These are phyloP conservation scores for Macrotus californicus DNA, from an alignment of 2,113 vertebrate genomes.

Conservation along the genomic window DNA sequence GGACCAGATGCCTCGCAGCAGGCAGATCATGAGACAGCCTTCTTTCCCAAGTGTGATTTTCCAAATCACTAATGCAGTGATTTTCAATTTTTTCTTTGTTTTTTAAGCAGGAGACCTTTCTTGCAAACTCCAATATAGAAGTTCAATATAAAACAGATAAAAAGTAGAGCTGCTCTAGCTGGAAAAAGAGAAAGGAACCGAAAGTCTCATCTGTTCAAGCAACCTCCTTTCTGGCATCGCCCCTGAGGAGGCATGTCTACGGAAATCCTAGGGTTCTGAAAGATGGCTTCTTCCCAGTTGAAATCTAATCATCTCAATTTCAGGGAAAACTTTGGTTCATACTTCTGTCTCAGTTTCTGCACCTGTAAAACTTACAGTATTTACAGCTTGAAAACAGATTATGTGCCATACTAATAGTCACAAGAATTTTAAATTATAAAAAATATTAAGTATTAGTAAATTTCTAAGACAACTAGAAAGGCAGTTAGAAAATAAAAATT, in stretches of 20 bases:
- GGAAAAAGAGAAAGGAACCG: not conserved
- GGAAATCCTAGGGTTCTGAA: conserved; percentile 3
- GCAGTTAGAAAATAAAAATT: not conserved
- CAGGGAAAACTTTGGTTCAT: not conserved
- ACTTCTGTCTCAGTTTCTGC: not conserved
- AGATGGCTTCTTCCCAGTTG: not conserved
- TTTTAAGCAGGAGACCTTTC: not conserved
- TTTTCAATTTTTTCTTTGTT: not conserved
- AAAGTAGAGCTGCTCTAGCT: not conserved
- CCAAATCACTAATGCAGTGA: not conserved
- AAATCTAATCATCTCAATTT: not conserved
- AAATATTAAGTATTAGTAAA: conserved; percentile 30
- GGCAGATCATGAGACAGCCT: not conserved
- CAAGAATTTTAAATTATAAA: not conserved
- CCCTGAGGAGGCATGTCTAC: not conserved
- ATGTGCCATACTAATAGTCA: not conserved
- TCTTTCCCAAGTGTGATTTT: not conserved
- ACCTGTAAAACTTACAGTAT: not conserved
- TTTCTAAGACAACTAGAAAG: conserved; percentile 28
- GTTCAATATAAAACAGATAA: conserved; percentile 31
- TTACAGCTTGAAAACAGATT: not conserved
- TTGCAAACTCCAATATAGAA: conserved; percentile 33
- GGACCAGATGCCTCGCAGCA: not conserved
- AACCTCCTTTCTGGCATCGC: not conserved
- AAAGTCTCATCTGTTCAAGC: not conserved